phyloP scores from a whole-genome alignment of 2,797 vertebrate species.

The Sebastes reedi region DNA sequence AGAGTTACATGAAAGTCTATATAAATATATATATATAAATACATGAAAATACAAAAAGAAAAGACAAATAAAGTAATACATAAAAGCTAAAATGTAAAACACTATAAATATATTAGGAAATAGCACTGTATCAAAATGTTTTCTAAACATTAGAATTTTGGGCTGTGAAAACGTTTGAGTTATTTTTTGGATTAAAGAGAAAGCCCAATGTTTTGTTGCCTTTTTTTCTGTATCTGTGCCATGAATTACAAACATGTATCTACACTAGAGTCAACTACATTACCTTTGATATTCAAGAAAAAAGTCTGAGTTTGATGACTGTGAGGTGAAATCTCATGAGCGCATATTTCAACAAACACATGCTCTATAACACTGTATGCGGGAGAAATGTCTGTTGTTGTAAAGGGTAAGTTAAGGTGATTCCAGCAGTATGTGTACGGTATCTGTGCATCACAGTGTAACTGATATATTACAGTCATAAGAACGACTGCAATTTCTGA shows the following conservation, averaged over 20 bases:
- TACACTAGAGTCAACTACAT: background rate
- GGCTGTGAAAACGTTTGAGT: background rate
- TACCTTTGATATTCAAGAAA: background rate
- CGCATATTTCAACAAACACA: background rate
- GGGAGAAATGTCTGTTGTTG: background rate
- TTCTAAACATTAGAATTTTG: background rate
- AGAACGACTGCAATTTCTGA: background rate
- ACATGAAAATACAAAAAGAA: background rate
- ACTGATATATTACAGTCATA: constrained; percentile 1
- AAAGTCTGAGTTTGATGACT: background rate
- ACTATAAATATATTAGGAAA: background rate
- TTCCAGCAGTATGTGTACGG: background rate
- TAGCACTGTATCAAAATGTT: background rate
- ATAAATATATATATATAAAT: background rate
- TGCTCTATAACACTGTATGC: background rate
- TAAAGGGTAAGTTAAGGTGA: background rate
- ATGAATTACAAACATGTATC: background rate
- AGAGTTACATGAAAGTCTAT: background rate
- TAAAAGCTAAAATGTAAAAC: background rate
- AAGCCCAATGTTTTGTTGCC: background rate
- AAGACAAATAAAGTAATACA: background rate
- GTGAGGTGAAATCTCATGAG: background rate
- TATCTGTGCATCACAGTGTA: background rate
- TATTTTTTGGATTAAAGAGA: background rate
- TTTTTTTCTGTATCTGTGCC: background rate